phyloP scores from a whole-genome alignment of 2,797 vertebrate genomes.

The Simalia tracyae region DNA sequence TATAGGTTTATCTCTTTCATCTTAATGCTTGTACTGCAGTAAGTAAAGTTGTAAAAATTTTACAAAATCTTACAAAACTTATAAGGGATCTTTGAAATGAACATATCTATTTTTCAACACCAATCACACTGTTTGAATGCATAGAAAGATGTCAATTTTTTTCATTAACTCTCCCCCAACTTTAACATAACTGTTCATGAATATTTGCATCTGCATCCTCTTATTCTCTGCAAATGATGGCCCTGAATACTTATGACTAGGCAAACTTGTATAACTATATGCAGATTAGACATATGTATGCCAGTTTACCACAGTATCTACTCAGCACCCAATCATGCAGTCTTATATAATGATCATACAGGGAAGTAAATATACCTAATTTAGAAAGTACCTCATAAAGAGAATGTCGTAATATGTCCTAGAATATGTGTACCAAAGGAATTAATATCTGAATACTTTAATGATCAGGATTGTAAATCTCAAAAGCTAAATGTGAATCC shows the following conservation, averaged over 20 bases:
- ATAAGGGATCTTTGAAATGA: not conserved
- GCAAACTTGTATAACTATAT: not conserved
- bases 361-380: not conserved
- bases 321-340: not conserved
- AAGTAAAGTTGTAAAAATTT: not conserved
- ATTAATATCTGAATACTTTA: slow-evolving; percentile 6
- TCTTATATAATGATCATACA: not conserved
- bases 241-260: not conserved
- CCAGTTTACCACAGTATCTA: not conserved
- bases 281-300: not conserved
- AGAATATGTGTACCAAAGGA: not conserved
- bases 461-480: not conserved
- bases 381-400: not conserved
- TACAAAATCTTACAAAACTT: not conserved
- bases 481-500: slow-evolving; percentile 29
- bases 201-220: not conserved
- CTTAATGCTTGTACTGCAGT: not conserved
- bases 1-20: not conserved
- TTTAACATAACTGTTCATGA: not conserved
- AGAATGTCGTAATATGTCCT: not conserved
- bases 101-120: not conserved
- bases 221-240: not conserved
- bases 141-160: not conserved
- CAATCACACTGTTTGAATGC: not conserved
- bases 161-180: not conserved